phyloP scores from a whole-genome alignment of 1,140 invertebrate genomes.

The Augochlora pura region DNA sequence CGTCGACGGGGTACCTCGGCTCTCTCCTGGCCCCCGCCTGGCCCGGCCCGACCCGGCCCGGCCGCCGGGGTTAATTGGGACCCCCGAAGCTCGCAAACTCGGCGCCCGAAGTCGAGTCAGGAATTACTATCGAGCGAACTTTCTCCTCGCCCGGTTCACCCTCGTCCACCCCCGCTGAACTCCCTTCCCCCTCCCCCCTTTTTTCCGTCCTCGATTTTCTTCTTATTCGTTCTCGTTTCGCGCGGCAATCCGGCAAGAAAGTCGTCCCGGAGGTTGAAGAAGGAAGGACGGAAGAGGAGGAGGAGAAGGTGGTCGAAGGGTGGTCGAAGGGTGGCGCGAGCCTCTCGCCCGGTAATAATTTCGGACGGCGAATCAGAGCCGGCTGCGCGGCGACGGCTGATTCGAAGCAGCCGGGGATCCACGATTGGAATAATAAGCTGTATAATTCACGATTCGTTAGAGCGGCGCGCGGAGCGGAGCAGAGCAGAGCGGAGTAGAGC shows the following conservation, averaged over 20 bases:
- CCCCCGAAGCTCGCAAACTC: background rate
- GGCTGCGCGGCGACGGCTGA: constrained; percentile 13
- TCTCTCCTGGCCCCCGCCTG: background rate
- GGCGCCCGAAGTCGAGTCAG: constrained; percentile 22
- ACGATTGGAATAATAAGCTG: constrained; percentile 38
- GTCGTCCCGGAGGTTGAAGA: constrained; percentile 10
- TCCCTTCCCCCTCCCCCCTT: background rate
- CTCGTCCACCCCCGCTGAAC: no score
- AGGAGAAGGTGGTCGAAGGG: no score
- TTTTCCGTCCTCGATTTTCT: background rate
- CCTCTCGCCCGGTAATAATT: constrained; percentile 58
- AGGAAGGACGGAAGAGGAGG: background rate
- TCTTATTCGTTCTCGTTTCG: constrained; percentile 43
- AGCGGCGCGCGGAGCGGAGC: background rate
- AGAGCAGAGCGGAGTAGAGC: no score
- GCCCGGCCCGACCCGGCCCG: background rate
- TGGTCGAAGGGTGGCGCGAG: constrained; percentile 16
- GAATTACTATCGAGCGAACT: constrained; percentile 60
- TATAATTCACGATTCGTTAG: constrained; percentile 46
- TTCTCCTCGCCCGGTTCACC: no score
- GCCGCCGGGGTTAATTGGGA: constrained; percentile 1
- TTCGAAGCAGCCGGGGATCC: background rate
- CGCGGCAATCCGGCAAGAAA: constrained; percentile 54
- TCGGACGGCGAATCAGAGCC: constrained; percentile 33
- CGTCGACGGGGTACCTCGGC: background rate